Evolutionary conservation across 2,797 vertebrate species (phyloP).

Genomic region (Helarctos malayanus): DNA sequence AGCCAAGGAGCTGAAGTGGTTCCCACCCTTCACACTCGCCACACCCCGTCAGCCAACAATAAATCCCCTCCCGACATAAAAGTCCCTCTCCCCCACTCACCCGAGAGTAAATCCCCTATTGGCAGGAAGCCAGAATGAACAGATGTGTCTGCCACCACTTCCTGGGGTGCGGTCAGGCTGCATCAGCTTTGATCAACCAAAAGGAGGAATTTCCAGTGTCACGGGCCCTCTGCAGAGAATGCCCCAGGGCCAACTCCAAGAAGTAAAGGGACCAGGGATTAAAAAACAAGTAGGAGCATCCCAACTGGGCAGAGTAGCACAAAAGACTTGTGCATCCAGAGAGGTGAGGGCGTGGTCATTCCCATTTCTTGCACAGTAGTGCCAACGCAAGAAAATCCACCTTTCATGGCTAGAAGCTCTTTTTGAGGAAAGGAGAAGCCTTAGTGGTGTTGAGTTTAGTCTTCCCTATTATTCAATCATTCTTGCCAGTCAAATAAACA

Average conservation of each 20-base stretch:
- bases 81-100: conserved; percentile 77
- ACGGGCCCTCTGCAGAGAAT: conserved; percentile 66
- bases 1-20: conserved; percentile 68
- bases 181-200: conserved; percentile 85
- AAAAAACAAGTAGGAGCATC: conserved; percentile 65
- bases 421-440: conserved; percentile 12
- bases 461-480: not conserved
- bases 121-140: conserved; percentile 84
- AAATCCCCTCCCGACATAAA: conserved; percentile 84
- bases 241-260: conserved; percentile 63
- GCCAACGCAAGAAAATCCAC: not conserved
- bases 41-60: conserved; percentile 85
- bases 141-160: conserved; percentile 84
- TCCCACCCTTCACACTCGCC: conserved; percentile 83
- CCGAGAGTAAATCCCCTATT: conserved; percentile 80
- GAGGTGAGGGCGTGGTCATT: conserved; percentile 24
- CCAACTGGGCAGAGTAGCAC: conserved; percentile 46
- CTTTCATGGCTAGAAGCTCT: not conserved
- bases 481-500: conserved; percentile 29
- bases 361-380: not conserved
- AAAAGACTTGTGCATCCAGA: conserved; percentile 44
- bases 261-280: conserved; percentile 70
- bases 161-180: conserved; percentile 81
- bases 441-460: not conserved
- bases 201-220: conserved; percentile 83